Evolutionary conservation across 2,888 invertebrate genomes (phyloP).

Genomic region (Lasioglossum marginatum): DNA sequence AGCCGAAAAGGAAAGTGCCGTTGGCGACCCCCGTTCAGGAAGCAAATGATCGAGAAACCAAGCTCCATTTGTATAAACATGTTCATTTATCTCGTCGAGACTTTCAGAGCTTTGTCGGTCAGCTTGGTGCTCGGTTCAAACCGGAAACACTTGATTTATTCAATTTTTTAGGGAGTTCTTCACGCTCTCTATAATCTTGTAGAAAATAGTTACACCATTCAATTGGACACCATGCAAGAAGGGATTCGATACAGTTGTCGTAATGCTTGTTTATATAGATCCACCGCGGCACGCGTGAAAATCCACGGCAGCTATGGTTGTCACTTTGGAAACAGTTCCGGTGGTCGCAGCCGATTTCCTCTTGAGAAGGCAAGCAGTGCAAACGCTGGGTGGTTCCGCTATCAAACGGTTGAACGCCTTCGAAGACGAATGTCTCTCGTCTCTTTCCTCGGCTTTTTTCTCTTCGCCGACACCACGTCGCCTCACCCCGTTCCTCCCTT

Average conservation of each 20-base stretch:
- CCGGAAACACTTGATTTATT: neutral
- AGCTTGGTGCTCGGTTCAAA: neutral
- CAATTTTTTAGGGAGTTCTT: neutral
- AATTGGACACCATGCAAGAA: too few relatives aligned
- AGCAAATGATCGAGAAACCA: constrained; percentile 50
- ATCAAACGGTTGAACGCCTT: constrained; percentile 81
- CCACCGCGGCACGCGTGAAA: constrained; percentile 13
- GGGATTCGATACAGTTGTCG: neutral
- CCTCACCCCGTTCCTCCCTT: constrained; percentile 44
- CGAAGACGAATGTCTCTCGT: constrained; percentile 78
- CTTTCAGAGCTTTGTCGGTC: neutral
- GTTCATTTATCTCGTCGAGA: constrained; percentile 31
- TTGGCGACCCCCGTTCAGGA: constrained; percentile 35
- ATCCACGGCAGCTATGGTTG: constrained; percentile 36
- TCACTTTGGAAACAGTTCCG: constrained; percentile 29
- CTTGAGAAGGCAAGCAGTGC: constrained; percentile 40
- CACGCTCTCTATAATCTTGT: neutral
- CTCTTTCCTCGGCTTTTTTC: constrained; percentile 58
- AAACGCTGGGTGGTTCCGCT: constrained; percentile 67
- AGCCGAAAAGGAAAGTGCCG: constrained; percentile 33
- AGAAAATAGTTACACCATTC: neutral
- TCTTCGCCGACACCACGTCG: constrained; percentile 21
- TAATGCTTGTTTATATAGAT: neutral
- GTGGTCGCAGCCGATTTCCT: constrained; percentile 69
- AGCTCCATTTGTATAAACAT: constrained; percentile 45